phyloP scores from a whole-genome alignment of 2,888 invertebrate genomes.

The Osedax fenrisi region DNA sequence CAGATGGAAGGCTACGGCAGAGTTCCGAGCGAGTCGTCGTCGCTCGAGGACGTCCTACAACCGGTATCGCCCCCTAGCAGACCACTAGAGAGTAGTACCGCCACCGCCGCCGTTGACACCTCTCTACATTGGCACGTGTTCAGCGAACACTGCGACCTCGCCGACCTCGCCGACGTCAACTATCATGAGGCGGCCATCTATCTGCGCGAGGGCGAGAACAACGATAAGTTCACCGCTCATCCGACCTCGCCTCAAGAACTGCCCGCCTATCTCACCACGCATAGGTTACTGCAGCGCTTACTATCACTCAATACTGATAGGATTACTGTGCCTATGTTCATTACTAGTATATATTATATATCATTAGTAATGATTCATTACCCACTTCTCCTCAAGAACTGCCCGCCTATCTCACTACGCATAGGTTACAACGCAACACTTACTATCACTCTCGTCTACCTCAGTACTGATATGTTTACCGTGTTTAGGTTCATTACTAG shows the following conservation, averaged over 20 bases:
- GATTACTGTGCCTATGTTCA: no score
- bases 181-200: conserved; percentile 79
- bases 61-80: background rate
- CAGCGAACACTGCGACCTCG: background rate
- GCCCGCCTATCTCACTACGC: conserved; percentile 73
- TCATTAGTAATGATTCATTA: no score
- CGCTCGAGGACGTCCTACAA: no score
- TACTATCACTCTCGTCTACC: no score
- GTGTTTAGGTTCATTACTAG: no score
- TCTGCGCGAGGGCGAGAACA: conserved; percentile 75
- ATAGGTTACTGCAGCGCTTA: no score
- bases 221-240: conserved; percentile 79
- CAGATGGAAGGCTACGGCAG: no score
- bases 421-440: no score
- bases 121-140: background rate
- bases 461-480: no score
- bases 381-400: conserved; percentile 69
- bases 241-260: conserved; percentile 69
- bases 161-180: conserved; percentile 59
- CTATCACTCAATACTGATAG: no score
- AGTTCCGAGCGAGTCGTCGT: no score
- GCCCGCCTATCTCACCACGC: conserved; percentile 73
- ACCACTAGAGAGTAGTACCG: background rate
- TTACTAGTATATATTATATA: no score
- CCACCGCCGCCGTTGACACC: background rate